Percentiles rank a stretch among this genome's conserved stretches.
Evolutionary conservation across 2,888 invertebrate genomes (phyloP).

Genomic region (Napeogenes inachia): DNA sequence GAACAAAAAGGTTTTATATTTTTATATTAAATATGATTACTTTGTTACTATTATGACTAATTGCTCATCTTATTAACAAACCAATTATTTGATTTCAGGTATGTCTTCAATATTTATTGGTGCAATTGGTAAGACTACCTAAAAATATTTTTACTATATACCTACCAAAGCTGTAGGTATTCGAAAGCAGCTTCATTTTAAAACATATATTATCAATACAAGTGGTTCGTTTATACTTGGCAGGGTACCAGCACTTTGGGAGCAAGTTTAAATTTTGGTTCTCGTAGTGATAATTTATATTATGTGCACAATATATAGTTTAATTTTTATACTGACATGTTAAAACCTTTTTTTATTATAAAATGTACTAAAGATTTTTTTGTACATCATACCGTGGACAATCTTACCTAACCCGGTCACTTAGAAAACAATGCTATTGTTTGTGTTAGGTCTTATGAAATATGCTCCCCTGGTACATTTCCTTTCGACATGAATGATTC

Average conservation of each 20-base stretch:
- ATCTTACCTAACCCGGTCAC: constrained; percentile 37
- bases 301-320: background rate
- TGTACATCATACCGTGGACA: constrained; percentile 17
- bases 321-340: background rate
- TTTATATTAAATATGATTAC: too few relatives aligned
- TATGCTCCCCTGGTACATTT: constrained; percentile 17
- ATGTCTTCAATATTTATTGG: too few relatives aligned
- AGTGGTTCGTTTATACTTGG: background rate
- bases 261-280: background rate
- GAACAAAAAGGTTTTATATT: too few relatives aligned
- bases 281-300: background rate
- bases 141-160: too few relatives aligned
- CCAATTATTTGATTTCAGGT: too few relatives aligned
- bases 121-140: too few relatives aligned
- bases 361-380: background rate
- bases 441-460: constrained; percentile 31
- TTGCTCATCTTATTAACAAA: too few relatives aligned
- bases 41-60: too few relatives aligned
- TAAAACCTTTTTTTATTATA: background rate
- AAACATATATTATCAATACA: background rate
- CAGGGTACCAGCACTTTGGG: background rate
- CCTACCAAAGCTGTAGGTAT: too few relatives aligned
- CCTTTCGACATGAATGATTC: constrained; percentile 15
- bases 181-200: too few relatives aligned
- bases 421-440: constrained; percentile 51